Base-by-base conservation (phyloP, 2,113 vertebrate species). In the Podocnemis expansa region DNA sequence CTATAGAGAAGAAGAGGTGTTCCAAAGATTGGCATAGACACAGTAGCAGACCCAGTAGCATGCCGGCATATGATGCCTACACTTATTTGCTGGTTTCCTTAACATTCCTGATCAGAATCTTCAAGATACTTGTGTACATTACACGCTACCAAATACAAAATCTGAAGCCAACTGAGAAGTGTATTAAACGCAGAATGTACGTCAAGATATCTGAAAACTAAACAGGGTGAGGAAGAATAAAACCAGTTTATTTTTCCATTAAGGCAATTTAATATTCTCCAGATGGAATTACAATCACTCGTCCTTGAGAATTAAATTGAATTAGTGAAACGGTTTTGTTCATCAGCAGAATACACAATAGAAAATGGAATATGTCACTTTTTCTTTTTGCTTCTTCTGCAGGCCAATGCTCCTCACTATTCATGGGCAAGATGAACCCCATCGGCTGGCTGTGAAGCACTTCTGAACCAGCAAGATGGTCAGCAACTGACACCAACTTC, bases 81-180 rank as follows among this genome's bases (percentile, higher is more conserved):
- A 8, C 25, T 25, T 27, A 52, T 86, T 79, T 84, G 4, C 84
- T 81, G 88, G 92, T 89, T 96, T 91, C 92, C 92, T 96, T 96
- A 96, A 90, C 70, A 19, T 78, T 92, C 87, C 93, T 93, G 95
- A 97, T 96, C 94, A 96, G 96, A 96, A 96, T 94, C 93, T 87
- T 88, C 91, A 93, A 84, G 88, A 95, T 67, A 60, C 91, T 89
- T 94, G 88, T 78, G 95, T 94, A 45, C 63, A 63, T 70, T 96
- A 97, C 96, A 75, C 91, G 93, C 85, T 96, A 96, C 93, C 95
- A 96, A 90, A 97, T 93, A 91, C 90, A 94, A 97, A 97, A 96
- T 90, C 93, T 89, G 80, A 90, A 95, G 88, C 78, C 87, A 89
- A 93, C 97, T 84, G 96, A 96, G 90, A 94, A 95, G 82, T 86